These are phyloP conservation scores for Philereme transversata DNA, from an alignment of 2,888 invertebrate species.

Conservation along the genomic window DNA sequence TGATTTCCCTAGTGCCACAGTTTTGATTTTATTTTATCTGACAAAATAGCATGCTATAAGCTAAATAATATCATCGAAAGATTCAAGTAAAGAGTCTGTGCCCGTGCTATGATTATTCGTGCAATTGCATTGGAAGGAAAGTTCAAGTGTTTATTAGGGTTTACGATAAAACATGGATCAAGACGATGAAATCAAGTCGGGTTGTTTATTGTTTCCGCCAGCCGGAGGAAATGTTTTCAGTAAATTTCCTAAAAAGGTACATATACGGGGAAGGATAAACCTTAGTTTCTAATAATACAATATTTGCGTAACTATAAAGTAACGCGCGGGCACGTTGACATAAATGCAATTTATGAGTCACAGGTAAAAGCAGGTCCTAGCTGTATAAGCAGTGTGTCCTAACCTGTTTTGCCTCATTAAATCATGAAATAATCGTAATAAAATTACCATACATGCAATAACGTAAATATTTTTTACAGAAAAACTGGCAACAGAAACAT, in stretches of 20 bases:
- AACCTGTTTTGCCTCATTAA: slow-evolving; percentile 34
- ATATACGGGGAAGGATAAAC: slow-evolving; percentile 19
- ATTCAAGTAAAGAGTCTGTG: background rate
- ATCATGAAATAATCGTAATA: slow-evolving; percentile 19
- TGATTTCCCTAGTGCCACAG: too few species aligned
- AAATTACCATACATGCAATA: slow-evolving; percentile 20
- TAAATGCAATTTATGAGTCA: slow-evolving; percentile 43
- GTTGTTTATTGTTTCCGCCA: slow-evolving; percentile 91
- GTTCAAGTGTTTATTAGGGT: slow-evolving; percentile 37
- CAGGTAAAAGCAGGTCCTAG: slow-evolving; percentile 37
- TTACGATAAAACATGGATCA: slow-evolving; percentile 84
- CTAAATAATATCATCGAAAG: background rate
- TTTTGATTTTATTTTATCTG: too few species aligned
- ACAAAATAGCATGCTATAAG: too few species aligned
- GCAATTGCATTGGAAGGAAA: slow-evolving; percentile 7
- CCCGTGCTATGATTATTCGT: slow-evolving; percentile 17
- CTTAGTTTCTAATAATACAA: slow-evolving; percentile 10
- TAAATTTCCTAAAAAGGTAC: slow-evolving; percentile 90
- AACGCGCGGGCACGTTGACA: slow-evolving; percentile 32
- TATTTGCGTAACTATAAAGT: slow-evolving; percentile 6
- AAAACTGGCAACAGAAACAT: slow-evolving; percentile 92
- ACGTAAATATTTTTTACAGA: slow-evolving; percentile 77
- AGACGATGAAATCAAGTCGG: slow-evolving; percentile 89
- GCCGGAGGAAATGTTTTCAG: slow-evolving; percentile 85
- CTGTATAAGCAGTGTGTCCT: slow-evolving; percentile 22